phyloP scores from a whole-genome alignment of 2,888 invertebrate species.

The Himalopsyche kuldschensis region DNA sequence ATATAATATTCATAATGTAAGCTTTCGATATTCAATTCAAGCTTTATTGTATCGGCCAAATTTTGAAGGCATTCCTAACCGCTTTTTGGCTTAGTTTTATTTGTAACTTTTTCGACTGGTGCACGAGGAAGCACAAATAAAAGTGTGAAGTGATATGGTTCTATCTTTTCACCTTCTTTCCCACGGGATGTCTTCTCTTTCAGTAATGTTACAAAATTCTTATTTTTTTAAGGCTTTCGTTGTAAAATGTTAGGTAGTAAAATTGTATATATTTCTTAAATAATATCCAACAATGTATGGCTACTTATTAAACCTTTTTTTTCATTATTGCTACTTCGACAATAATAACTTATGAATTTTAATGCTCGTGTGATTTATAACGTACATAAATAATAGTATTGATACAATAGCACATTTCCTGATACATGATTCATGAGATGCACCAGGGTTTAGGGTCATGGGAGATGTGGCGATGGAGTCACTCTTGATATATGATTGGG shows the following conservation, averaged over 20 bases:
- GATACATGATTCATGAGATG: slow-evolving; percentile 7
- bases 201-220: too few relatives aligned
- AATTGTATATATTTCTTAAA: neutral
- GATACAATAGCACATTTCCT: slow-evolving; percentile 35
- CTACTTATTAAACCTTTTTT: slow-evolving; percentile 19
- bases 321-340: neutral
- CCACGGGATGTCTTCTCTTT: too few relatives aligned
- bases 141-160: too few relatives aligned
- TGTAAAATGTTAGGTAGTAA: neutral
- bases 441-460: slow-evolving; percentile 24
- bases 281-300: neutral
- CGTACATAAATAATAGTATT: slow-evolving; percentile 38
- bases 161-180: too few relatives aligned
- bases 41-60: too few relatives aligned
- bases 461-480: slow-evolving; percentile 7
- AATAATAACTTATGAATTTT: slow-evolving; percentile 33
- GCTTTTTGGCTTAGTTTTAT: too few relatives aligned
- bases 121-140: too few relatives aligned
- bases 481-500: slow-evolving; percentile 26
- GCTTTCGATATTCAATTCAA: too few relatives aligned
- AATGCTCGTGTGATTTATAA: slow-evolving; percentile 36
- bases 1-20: too few relatives aligned
- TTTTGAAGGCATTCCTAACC: too few relatives aligned
- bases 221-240: neutral
- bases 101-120: too few relatives aligned